A percentile compares a stretch with the other conserved stretches of the same genome.
These are phyloP conservation scores for Argopecten irradians DNA, from an alignment of 1,140 invertebrate species.

Conservation along the genomic window DNA sequence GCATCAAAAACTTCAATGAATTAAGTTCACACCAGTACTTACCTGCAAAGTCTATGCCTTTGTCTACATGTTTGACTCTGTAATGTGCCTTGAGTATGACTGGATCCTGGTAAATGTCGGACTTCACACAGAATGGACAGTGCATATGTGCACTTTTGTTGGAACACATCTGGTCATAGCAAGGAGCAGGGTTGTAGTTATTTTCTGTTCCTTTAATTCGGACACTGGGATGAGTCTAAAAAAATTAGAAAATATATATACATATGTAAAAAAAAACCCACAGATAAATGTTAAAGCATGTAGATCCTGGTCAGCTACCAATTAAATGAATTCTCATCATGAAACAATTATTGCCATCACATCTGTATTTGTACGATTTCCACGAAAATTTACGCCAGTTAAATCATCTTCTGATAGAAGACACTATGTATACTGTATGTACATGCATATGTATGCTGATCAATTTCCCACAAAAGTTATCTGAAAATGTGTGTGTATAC, in stretches of 20 bases:
- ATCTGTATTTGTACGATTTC: too few relatives aligned
- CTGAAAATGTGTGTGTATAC: too few relatives aligned
- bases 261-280: too few relatives aligned
- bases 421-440: too few relatives aligned
- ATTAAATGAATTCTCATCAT: too few relatives aligned
- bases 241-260: constrained; percentile 49
- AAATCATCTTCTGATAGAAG: too few relatives aligned
- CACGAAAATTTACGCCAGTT: too few relatives aligned
- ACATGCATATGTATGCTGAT: too few relatives aligned
- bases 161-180: constrained; percentile 69
- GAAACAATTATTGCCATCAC: too few relatives aligned
- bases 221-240: constrained; percentile 77
- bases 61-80: constrained; percentile 78
- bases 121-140: constrained; percentile 77
- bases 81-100: constrained; percentile 77
- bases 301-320: too few relatives aligned
- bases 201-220: constrained; percentile 76
- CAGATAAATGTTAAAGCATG: too few relatives aligned
- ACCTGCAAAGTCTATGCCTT: constrained; percentile 78
- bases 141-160: constrained; percentile 74
- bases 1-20: background rate
- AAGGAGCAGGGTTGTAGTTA: constrained; percentile 72
- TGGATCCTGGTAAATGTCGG: constrained; percentile 75
- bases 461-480: too few relatives aligned
- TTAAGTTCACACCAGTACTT: constrained; percentile 13